Evolutionary conservation across 2,113 vertebrate species (phyloP).

Genomic region (Dinomys branickii): DNA sequence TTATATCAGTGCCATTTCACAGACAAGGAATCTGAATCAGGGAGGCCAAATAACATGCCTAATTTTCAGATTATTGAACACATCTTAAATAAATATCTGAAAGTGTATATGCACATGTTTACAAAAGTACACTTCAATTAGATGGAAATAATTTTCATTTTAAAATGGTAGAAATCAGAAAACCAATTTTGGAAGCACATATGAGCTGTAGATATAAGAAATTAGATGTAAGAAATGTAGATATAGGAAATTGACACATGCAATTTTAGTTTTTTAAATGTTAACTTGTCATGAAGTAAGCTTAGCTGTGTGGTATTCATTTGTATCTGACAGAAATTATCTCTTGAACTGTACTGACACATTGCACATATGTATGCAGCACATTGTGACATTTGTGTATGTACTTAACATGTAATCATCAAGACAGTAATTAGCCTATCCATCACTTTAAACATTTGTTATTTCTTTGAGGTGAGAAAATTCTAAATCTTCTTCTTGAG

Average conservation of each 20-base stretch:
- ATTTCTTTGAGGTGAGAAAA: neutral
- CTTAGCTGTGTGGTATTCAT: neutral
- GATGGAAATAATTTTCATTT: neutral
- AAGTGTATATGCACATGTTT: neutral
- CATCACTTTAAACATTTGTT: neutral
- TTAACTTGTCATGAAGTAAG: neutral
- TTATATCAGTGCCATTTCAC: neutral
- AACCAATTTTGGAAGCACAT: neutral
- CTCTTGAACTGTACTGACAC: neutral
- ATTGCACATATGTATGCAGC: neutral
- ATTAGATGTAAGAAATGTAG: neutral
- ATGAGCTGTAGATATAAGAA: neutral
- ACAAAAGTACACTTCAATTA: neutral
- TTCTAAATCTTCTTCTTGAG: neutral
- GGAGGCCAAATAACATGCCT: neutral
- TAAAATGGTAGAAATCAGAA: neutral
- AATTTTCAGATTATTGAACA: neutral
- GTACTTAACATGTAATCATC: neutral
- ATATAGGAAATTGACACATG: neutral
- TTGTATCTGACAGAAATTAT: conserved; percentile 7
- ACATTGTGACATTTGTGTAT: neutral
- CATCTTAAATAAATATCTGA: neutral
- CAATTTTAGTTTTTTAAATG: neutral
- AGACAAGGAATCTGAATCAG: neutral
- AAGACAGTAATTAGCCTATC: neutral